Evolutionary conservation across 2,113 vertebrate species (phyloP).

Genomic region (Caranx ignobilis): DNA sequence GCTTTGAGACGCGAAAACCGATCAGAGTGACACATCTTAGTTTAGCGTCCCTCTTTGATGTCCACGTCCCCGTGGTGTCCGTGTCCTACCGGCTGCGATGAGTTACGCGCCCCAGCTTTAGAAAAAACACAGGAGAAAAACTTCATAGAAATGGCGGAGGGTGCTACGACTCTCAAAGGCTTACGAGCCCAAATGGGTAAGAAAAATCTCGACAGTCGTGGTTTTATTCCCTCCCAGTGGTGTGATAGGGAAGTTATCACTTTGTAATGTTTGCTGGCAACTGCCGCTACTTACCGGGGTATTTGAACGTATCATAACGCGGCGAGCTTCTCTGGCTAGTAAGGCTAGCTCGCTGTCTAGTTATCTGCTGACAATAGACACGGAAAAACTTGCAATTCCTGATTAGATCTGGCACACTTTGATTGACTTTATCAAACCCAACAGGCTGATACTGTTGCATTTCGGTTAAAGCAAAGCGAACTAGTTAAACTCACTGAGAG

Average conservation of each 20-base stretch:
- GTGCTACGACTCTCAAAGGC: constrained; percentile 84
- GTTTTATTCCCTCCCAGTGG: neutral
- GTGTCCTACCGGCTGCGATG: constrained; percentile 63
- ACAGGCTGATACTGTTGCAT: accelerated
- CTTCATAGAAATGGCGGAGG: constrained; percentile 87
- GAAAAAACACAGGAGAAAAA: constrained; percentile 75
- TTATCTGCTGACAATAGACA: constrained; percentile 58
- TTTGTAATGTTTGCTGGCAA: constrained; percentile 26
- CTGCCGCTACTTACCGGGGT: constrained; percentile 30
- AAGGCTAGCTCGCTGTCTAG: constrained; percentile 61
- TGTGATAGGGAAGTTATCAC: neutral
- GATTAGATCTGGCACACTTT: neutral
- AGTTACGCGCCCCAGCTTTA: constrained; percentile 72
- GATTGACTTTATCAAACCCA: accelerated
- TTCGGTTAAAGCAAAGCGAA: accelerated
- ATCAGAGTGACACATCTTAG: constrained; percentile 46
- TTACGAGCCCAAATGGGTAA: constrained; percentile 86
- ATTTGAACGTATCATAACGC: constrained; percentile 38
- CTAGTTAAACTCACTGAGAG: neutral
- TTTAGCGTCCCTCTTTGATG: constrained; percentile 20
- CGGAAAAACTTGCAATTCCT: constrained; percentile 15
- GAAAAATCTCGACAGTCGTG: constrained; percentile 17
- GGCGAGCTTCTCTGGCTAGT: constrained; percentile 52
- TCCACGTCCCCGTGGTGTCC: constrained; percentile 78
- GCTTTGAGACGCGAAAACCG: neutral